Base-by-base conservation (phyloP, 1,140 invertebrate genomes). In the Lepidurus apus region DNA sequence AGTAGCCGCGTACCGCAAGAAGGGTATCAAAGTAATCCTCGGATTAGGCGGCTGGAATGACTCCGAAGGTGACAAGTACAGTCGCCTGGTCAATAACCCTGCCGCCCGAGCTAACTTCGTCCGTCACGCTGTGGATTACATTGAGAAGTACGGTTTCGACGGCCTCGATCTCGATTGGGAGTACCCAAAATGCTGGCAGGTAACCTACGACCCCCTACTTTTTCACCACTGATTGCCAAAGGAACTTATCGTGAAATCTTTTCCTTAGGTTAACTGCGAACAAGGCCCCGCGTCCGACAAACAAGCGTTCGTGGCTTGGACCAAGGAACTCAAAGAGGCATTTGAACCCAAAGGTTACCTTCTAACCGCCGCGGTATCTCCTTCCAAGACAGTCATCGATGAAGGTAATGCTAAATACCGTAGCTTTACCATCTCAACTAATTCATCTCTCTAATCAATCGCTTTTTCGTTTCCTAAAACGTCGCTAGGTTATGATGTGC, bases 31-130 rank as follows among this genome's bases (percentile, higher is more conserved):
- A 83, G 93, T 96, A 0, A 89, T 91, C 1, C 83, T 97, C 11
- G 94, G 93, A 10, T 86, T 96, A 9, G 94, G 94, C 21, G 95
- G 95, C 3, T 96, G 94, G 94, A 96, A 95, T 82, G 93, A 95
- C 82, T 95, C 93, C 0, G 90, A 89, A 43, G 93, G 93, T 0
- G 92, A 93, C 81, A 95, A 95, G 84, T 96, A 94, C 85, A 94
- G 91, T 79, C 88, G 90, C 78, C 84, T 94, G 9, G 93, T 95
- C 0, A 93, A 95, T 81, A 91, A 88, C 83, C 90, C 92, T 1
- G 82, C 87, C 1, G 89, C 92, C 0, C 87, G 93, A 43, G 85
- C 85, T 1, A 89, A 89, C 53, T 96, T 96, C 81, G 89, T 94
- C 0, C 85, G 87, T 0, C 91, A 95, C 81, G 90, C 89, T 0